phyloP scores from a whole-genome alignment of 2,797 vertebrate species.

The Characodon lateralis region DNA sequence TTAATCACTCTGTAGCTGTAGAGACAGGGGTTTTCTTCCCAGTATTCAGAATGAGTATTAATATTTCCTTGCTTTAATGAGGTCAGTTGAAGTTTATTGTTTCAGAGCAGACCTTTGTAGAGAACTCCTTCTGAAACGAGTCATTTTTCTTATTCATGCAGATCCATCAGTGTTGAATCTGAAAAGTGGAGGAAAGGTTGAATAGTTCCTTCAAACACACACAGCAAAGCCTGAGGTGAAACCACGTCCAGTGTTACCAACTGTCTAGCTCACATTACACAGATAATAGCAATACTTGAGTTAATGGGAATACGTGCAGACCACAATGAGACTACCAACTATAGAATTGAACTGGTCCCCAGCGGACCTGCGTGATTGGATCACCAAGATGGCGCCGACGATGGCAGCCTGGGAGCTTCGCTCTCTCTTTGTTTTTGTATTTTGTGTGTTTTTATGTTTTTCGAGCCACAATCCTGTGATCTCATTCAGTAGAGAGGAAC shows the following conservation, averaged over 20 bases:
- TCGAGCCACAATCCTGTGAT: too few relatives aligned
- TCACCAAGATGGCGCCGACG: too few relatives aligned
- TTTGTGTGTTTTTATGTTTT: too few relatives aligned
- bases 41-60: background rate
- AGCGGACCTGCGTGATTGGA: too few relatives aligned
- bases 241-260: slow-evolving; percentile 8
- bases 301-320: slow-evolving; percentile 9
- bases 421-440: too few relatives aligned
- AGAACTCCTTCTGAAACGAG: slow-evolving; percentile 5
- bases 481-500: too few relatives aligned
- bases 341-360: background rate
- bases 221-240: slow-evolving; percentile 15
- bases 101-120: background rate
- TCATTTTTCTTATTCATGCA: background rate
- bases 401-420: too few relatives aligned
- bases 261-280: slow-evolving; percentile 36
- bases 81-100: slow-evolving; percentile 4
- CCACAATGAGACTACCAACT: background rate
- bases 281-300: slow-evolving; percentile 31
- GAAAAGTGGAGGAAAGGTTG: background rate
- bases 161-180: background rate
- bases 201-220: background rate
- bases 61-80: slow-evolving; percentile 2
- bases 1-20: background rate
- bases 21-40: background rate